Percentiles rank a stretch among this genome's conserved stretches.
Evolutionary conservation across 2,113 vertebrate genomes (phyloP).

Genomic region (Raja brachyura): DNA sequence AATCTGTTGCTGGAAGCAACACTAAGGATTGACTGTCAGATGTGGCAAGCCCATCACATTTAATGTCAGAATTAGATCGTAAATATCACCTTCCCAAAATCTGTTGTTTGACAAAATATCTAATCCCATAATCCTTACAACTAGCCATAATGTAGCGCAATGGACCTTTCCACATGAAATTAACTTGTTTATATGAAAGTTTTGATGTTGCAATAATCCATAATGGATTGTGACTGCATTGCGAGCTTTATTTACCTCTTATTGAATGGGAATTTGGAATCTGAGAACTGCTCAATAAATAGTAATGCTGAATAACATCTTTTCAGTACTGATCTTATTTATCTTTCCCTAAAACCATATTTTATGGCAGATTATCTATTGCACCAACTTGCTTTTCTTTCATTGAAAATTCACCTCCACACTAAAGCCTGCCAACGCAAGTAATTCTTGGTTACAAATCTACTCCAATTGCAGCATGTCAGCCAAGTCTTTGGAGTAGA

Average conservation of each 20-base stretch:
- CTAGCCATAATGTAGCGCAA: constrained; percentile 2
- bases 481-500: background rate
- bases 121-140: constrained; percentile 14
- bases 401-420: background rate
- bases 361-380: background rate
- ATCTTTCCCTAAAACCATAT: background rate
- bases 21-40: background rate
- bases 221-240: background rate
- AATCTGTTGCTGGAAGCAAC: constrained; percentile 6
- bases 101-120: background rate
- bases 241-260: no score
- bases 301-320: no score
- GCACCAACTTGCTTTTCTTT: background rate
- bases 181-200: background rate
- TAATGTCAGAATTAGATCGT: constrained; percentile 3
- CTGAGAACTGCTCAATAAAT: background rate
- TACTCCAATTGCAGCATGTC: background rate
- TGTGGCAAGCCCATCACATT: constrained; percentile 7
- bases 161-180: background rate
- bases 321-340: background rate
- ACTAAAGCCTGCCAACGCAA: background rate
- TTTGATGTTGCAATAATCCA: background rate
- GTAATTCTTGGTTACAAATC: background rate
- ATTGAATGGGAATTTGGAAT: background rate
- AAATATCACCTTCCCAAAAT: constrained; percentile 20